These are phyloP conservation scores for Arvicola amphibius DNA, from an alignment of 2,797 vertebrate species.

Conservation along the genomic window DNA sequence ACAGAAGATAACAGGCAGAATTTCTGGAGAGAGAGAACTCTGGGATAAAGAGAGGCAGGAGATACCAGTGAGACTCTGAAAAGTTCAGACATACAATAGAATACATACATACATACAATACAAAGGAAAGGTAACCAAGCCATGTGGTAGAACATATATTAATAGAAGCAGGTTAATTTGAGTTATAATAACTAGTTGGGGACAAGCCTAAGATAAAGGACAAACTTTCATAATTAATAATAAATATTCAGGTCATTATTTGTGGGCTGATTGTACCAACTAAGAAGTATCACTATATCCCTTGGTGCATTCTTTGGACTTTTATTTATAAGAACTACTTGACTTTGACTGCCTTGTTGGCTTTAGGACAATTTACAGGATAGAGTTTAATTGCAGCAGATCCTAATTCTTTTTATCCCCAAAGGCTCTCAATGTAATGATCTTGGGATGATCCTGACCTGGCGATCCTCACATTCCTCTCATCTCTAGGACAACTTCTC, in stretches of 20 bases:
- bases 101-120: background rate
- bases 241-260: background rate
- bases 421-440: slow-evolving; percentile 45
- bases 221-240: background rate
- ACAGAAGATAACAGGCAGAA: background rate
- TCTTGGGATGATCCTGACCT: slow-evolving; percentile 61
- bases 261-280: background rate
- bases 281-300: background rate
- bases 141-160: background rate
- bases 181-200: background rate
- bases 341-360: slow-evolving; percentile 58
- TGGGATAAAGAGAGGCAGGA: background rate
- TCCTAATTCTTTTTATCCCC: slow-evolving; percentile 63
- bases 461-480: slow-evolving; percentile 68
- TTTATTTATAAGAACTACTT: slow-evolving; percentile 55
- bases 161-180: background rate
- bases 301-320: slow-evolving; percentile 44
- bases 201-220: background rate
- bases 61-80: background rate
- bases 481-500: slow-evolving; percentile 62
- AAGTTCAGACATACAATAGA: background rate
- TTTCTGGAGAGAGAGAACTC: background rate
- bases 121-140: background rate
- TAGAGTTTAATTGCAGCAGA: slow-evolving; percentile 27
- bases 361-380: slow-evolving; percentile 61